These are phyloP conservation scores for Oxyteleia sp. DNA, from an alignment of 2,888 invertebrate genomes.

Conservation along the genomic window DNA sequence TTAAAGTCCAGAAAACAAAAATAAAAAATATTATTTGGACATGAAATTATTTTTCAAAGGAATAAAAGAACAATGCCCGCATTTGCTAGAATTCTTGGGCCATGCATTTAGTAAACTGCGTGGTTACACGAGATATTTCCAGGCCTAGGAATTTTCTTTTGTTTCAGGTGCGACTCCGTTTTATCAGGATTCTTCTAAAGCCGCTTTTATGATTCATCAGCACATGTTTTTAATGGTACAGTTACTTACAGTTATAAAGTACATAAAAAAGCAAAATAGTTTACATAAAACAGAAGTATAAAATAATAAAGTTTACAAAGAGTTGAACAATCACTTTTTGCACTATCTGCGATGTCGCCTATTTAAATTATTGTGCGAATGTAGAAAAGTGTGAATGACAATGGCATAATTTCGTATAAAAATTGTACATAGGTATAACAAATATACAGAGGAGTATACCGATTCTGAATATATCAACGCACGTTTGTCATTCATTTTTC, in stretches of 20 bases:
- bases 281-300: conserved; percentile 27
- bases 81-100: conserved; percentile 38
- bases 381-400: conserved; percentile 52
- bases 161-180: conserved; percentile 77
- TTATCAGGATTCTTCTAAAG: conserved; percentile 63
- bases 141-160: conserved; percentile 80
- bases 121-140: conserved; percentile 54
- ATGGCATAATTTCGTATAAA: conserved; percentile 48
- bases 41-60: background rate
- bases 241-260: conserved; percentile 48
- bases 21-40: background rate
- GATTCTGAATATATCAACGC: conserved; percentile 46
- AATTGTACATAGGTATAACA: conserved; percentile 63
- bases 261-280: conserved; percentile 17
- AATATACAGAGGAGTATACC: conserved; percentile 30
- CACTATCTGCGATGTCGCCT: conserved; percentile 34
- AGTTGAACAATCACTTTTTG: conserved; percentile 47
- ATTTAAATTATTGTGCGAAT: conserved; percentile 47
- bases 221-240: conserved; percentile 67
- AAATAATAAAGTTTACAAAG: conserved; percentile 26
- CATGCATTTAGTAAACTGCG: conserved; percentile 35
- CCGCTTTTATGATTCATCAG: conserved; percentile 55
- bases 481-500: conserved; percentile 61
- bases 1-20: conserved; percentile 1
- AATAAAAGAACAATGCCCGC: background rate